These are phyloP conservation scores for Actinostola sp. DNA, from an alignment of 92 coral and sea anemone genomes.

Conservation along the genomic window DNA sequence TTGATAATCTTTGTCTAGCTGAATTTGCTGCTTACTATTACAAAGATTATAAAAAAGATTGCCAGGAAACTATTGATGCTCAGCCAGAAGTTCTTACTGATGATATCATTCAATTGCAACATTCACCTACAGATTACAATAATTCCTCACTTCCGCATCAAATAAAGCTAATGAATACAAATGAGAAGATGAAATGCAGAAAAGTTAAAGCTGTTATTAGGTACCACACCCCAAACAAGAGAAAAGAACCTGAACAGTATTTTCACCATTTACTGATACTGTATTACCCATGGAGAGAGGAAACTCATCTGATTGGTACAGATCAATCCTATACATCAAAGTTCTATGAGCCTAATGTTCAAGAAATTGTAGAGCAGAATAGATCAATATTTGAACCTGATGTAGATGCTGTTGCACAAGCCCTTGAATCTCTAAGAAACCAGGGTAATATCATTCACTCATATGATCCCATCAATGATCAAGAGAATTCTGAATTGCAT, in stretches of 20 bases:
- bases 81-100: conserved; percentile 67
- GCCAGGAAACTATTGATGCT: conserved; percentile 45
- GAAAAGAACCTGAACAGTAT: too few relatives aligned
- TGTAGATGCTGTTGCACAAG: conserved; percentile 69
- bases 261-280: conserved; percentile 67
- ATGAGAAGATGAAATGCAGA: conserved; percentile 29
- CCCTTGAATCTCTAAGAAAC: conserved; percentile 62
- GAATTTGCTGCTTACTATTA: conserved; percentile 74
- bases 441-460: conserved; percentile 39
- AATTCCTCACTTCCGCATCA: conserved; percentile 32
- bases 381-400: conserved; percentile 71
- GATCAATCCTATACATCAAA: conserved; percentile 64
- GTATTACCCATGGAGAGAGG: conserved; percentile 66
- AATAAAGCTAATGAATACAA: conserved; percentile 51
- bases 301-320: conserved; percentile 39
- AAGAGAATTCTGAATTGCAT: conserved; percentile 68
- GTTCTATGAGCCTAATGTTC: conserved; percentile 59
- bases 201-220: conserved; percentile 52
- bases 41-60: conserved; percentile 47
- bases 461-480: conserved; percentile 70
- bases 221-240: too few relatives aligned
- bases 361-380: conserved; percentile 55
- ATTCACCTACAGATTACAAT: background rate
- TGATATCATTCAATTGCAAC: conserved; percentile 35
- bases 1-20: conserved; percentile 48